Evolutionary conservation across 1,140 invertebrate genomes (phyloP).

Genomic region (Scaptomyza hsui): DNA sequence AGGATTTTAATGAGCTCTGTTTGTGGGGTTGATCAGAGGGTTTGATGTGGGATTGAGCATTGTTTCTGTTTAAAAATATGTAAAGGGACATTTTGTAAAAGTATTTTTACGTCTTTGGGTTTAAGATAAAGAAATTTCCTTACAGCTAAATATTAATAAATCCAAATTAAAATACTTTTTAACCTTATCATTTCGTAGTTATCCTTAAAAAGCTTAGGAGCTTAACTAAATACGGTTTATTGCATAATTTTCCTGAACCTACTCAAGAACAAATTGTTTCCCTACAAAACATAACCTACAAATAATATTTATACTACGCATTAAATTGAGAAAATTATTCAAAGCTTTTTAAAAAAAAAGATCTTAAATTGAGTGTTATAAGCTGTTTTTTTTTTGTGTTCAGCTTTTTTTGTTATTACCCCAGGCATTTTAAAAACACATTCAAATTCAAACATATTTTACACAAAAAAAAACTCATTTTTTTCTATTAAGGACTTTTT

Average conservation of each 20-base stretch:
- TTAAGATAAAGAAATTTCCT: background rate
- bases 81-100: background rate
- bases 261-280: too few species aligned
- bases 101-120: background rate
- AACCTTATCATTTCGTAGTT: too few species aligned
- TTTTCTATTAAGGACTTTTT: constrained; percentile 52
- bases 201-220: too few species aligned
- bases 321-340: constrained; percentile 56
- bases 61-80: constrained; percentile 1
- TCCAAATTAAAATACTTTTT: too few species aligned
- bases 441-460: constrained; percentile 15
- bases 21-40: constrained; percentile 41
- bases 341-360: constrained; percentile 31
- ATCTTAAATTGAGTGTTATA: constrained; percentile 77
- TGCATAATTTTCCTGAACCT: too few species aligned
- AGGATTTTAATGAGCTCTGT: constrained; percentile 33
- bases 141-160: background rate
- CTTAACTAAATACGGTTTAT: too few species aligned
- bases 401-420: constrained; percentile 26
- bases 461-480: constrained; percentile 35
- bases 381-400: constrained; percentile 56
- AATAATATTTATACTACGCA: constrained; percentile 53
- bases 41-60: constrained; percentile 56
- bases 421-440: constrained; percentile 42
- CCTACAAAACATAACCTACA: background rate